phyloP scores from a whole-genome alignment of 2,113 vertebrate species.

The Coptodon bakossiorum region DNA sequence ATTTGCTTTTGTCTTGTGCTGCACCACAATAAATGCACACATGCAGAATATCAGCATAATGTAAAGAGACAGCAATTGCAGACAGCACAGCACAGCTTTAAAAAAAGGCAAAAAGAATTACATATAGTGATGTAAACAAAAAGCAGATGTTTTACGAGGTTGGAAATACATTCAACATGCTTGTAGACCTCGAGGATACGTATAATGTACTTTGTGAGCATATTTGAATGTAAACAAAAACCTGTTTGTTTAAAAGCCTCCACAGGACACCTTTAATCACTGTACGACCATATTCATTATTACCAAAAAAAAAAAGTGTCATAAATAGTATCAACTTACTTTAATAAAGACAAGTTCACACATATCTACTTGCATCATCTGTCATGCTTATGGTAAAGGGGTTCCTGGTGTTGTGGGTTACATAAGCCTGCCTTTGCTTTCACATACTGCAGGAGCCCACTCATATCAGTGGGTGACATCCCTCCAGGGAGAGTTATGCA shows the following conservation, averaged over 20 bases:
- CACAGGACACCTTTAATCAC: constrained; percentile 25
- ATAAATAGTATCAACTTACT: background rate
- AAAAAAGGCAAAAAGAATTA: background rate
- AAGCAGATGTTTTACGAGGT: constrained; percentile 5
- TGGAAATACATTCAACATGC: constrained; percentile 16
- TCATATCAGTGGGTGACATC: constrained; percentile 49
- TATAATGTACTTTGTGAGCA: background rate
- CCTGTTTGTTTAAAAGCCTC: constrained; percentile 6
- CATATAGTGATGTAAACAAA: background rate
- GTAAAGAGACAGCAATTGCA: background rate
- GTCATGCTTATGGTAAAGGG: background rate
- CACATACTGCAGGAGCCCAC: constrained; percentile 26
- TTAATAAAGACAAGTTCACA: background rate
- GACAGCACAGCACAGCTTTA: background rate
- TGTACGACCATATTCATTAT: constrained; percentile 4
- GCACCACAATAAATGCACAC: background rate
- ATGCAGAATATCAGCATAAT: background rate
- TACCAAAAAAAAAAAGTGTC: background rate
- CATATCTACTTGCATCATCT: constrained; percentile 4
- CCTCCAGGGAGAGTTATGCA: constrained; percentile 33
- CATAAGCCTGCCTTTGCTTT: constrained; percentile 14
- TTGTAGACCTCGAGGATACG: background rate
- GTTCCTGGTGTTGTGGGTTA: constrained; percentile 7
- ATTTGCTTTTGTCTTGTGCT: background rate
- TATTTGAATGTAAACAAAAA: constrained; percentile 1